phyloP scores from a whole-genome alignment of 2,797 vertebrate genomes.

The Moxostoma hubbsi region DNA sequence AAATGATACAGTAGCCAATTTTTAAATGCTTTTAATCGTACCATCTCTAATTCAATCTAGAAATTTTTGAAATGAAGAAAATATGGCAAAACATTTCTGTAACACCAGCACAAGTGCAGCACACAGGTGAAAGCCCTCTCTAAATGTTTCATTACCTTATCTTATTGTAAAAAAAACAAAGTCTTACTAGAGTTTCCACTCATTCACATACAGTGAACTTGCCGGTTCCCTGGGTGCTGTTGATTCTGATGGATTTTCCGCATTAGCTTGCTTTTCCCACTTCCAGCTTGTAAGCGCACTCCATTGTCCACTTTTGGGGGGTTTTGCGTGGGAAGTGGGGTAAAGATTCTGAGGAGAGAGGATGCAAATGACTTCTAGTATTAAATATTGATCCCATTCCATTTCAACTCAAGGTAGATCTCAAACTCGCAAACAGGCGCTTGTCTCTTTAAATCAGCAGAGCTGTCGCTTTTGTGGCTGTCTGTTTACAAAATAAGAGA shows the following conservation, averaged over 20 bases:
- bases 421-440: slow-evolving; percentile 77
- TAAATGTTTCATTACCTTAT: slow-evolving; percentile 50
- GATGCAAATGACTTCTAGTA: slow-evolving; percentile 75
- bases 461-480: slow-evolving; percentile 78
- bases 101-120: slow-evolving; percentile 3
- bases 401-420: slow-evolving; percentile 83
- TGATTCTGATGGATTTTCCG: slow-evolving; percentile 51
- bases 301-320: slow-evolving; percentile 71
- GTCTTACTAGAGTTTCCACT: slow-evolving; percentile 42
- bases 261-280: slow-evolving; percentile 54
- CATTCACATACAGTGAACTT: slow-evolving; percentile 27
- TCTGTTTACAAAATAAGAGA: slow-evolving; percentile 85
- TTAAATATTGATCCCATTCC: slow-evolving; percentile 82
- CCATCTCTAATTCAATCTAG: background rate
- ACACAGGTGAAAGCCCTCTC: slow-evolving; percentile 4
- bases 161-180: slow-evolving; percentile 44
- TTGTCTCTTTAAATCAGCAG: slow-evolving; percentile 83
- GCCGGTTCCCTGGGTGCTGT: slow-evolving; percentile 46
- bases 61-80: background rate
- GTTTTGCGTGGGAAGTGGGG: background rate
- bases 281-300: slow-evolving; percentile 62
- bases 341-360: slow-evolving; percentile 55
- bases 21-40: background rate
- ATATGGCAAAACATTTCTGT: background rate
- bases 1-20: slow-evolving; percentile 15